These are phyloP conservation scores for Tamandua tetradactyla DNA, from an alignment of 2,797 vertebrate genomes.

Conservation along the genomic window DNA sequence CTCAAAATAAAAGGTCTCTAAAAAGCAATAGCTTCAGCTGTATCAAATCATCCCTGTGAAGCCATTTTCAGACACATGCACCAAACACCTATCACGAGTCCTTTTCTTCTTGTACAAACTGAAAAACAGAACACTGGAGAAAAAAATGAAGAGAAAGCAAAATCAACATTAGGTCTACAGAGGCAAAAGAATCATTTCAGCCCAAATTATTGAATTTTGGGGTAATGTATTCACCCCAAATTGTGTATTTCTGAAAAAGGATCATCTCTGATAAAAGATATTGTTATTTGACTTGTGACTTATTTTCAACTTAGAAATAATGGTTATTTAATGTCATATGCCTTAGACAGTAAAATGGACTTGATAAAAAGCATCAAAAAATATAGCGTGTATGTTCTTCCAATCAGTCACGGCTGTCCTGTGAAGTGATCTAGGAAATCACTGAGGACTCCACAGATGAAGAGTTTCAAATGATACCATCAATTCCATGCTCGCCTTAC, in stretches of 20 bases:
- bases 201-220: not conserved
- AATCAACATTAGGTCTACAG: not conserved
- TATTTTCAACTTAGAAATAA: not conserved
- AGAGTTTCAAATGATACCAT: not conserved
- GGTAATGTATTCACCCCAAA: not conserved
- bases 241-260: not conserved
- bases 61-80: not conserved
- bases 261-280: not conserved
- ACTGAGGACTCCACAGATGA: not conserved
- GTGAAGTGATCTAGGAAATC: not conserved
- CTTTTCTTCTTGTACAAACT: not conserved
- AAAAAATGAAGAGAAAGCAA: not conserved
- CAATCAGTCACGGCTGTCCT: not conserved
- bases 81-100: not conserved
- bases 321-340: not conserved
- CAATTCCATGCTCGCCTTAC: not conserved
- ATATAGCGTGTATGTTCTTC: not conserved
- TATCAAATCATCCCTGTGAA: not conserved
- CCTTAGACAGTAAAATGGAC: not conserved
- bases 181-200: not conserved
- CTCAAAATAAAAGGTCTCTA: conserved; percentile 43
- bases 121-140: not conserved
- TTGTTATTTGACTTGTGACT: not conserved
- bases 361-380: not conserved
- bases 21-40: conserved; percentile 10